Percentiles rank a stretch among this genome's conserved stretches.
Evolutionary conservation across 2,113 vertebrate genomes (phyloP).

Genomic region (Elephantulus edwardii): DNA sequence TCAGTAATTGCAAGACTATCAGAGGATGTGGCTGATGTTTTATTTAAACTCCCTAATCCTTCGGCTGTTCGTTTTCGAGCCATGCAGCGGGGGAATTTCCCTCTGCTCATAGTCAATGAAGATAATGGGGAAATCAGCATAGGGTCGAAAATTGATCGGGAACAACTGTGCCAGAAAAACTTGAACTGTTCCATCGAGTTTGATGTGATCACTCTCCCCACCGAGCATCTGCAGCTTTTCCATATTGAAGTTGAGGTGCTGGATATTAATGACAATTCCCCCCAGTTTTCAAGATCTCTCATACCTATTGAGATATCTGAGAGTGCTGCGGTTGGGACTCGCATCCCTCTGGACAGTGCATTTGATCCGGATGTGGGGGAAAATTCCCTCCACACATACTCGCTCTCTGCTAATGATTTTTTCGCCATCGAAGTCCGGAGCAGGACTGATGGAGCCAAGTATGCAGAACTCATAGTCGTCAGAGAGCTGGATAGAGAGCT

Average conservation of each 20-base stretch:
- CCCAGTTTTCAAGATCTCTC: conserved; percentile 93
- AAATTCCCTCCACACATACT: conserved; percentile 94
- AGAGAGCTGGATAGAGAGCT: conserved; percentile 93
- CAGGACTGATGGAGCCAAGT: conserved; percentile 95
- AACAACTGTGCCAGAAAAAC: conserved; percentile 96
- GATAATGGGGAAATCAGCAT: conserved; percentile 96
- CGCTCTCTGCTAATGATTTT: conserved; percentile 92
- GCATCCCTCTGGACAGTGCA: conserved; percentile 94
- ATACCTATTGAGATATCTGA: conserved; percentile 97
- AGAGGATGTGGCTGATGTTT: conserved; percentile 91
- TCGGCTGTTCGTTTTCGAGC: conserved; percentile 92
- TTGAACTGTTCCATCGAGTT: conserved; percentile 98
- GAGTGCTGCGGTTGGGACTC: conserved; percentile 95
- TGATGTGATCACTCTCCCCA: conserved; percentile 96
- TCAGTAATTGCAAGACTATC: conserved; percentile 92
- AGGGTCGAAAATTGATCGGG: conserved; percentile 94
- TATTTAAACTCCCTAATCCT: conserved; percentile 90
- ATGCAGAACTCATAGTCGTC: conserved; percentile 94
- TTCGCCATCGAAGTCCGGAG: conserved; percentile 94
- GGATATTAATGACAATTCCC: conserved; percentile 98
- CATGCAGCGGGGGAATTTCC: conserved; percentile 91
- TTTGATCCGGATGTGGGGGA: conserved; percentile 95
- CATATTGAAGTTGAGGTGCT: conserved; percentile 97
- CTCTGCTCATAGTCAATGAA: conserved; percentile 91
- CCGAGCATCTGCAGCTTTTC: conserved; percentile 96